A percentile compares a stretch with the other conserved stretches of the same genome.
These are phyloP conservation scores for mouse (Mus musculus) DNA, from an alignment of 2,113 vertebrate species.

Conservation along the genomic window GRCm39 chr2:160416001-160416500, in stretches of 20 bases:
- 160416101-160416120: slow-evolving; percentile 48
- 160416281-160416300: not conserved
- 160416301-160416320: not conserved
- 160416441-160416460: too few relatives aligned
- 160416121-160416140: slow-evolving; percentile 35
- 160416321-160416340: not conserved
- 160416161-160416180: not conserved
- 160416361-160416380: not conserved
- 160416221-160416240: not conserved
- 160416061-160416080: slow-evolving; percentile 75
- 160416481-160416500: not conserved
- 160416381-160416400: not conserved
- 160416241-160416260: not conserved
- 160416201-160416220: not conserved
- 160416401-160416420: not conserved
- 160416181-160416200: not conserved
- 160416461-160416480: not conserved
- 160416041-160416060: slow-evolving; percentile 86
- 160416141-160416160: not conserved
- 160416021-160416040: slow-evolving; percentile 81
- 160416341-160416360: not conserved
- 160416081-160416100: slow-evolving; percentile 63
- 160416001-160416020: slow-evolving; percentile 78
- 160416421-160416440: not conserved
- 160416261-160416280: not conserved